These are phyloP conservation scores for Gila orcuttii DNA, from an alignment of 2,113 vertebrate genomes.

Conservation along the genomic window DNA sequence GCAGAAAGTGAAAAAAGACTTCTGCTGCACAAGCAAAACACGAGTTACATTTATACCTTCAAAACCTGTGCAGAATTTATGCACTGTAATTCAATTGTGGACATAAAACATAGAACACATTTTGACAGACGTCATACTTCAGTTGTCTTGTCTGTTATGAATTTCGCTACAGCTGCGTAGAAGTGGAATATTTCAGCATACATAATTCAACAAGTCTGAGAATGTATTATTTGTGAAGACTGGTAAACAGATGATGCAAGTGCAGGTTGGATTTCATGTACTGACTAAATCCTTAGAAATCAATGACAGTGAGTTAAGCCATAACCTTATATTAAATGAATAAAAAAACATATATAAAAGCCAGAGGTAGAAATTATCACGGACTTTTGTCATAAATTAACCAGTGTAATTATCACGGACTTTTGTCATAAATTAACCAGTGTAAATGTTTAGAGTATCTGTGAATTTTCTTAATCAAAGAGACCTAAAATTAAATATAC, in stretches of 20 bases:
- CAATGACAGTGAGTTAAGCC: background rate
- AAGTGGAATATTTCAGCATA: constrained; percentile 26
- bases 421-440: background rate
- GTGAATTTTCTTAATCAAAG: constrained; percentile 4
- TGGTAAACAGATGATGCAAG: background rate
- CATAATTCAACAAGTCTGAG: background rate
- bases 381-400: constrained; percentile 1
- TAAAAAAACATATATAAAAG: background rate
- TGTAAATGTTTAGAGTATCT: constrained; percentile 10
- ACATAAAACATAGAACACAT: constrained; percentile 30
- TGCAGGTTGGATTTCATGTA: background rate
- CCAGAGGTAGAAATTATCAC: constrained; percentile 4
- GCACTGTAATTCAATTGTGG: constrained; percentile 45
- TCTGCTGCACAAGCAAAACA: constrained; percentile 49
- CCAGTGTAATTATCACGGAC: background rate
- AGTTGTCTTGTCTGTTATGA: constrained; percentile 32
- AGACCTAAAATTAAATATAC: constrained; percentile 16
- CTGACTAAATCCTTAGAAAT: constrained; percentile 14
- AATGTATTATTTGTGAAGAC: background rate
- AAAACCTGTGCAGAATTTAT: constrained; percentile 43
- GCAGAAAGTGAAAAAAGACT: constrained; percentile 37
- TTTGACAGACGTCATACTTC: constrained; percentile 48
- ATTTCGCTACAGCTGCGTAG: constrained; percentile 32
- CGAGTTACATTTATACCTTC: constrained; percentile 44
- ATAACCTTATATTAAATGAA: background rate